Evolutionary conservation across 2,888 invertebrate genomes (phyloP), one percentile per base, ranked within the genome.

Genomic region (Acleris emargana): DNA sequence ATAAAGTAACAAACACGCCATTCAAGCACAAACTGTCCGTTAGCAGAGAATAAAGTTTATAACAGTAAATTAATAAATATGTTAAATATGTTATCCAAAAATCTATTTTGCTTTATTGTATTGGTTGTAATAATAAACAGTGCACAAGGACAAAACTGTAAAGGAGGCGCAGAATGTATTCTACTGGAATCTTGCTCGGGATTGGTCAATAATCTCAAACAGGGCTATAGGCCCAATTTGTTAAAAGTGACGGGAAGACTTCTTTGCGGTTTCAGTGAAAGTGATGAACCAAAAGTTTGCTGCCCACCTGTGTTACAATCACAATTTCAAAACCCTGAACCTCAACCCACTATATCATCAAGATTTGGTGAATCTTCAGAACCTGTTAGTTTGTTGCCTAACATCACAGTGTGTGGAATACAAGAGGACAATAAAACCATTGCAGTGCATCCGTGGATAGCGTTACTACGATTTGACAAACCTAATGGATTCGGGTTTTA

Each of bases 141-240:
- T 22, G 55, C 42, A 9, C 16, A n/a, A 0, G 22, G 7, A 0
- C 7, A 11, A 55, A 55, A 7, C n/a, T 55, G 55, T 38, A 43
- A 43, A 6, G 55, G 55, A 20, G 55, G 43, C 7, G 42, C 43
- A 7, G 43, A 42, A 43, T 55, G 55, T 22, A n/a, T 55, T 20
- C 6, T 16, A 4, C 16, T 55, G 1, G 55, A 43, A n/a, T 38
- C 18, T n/a, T 55, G 55, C n/a, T 16, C 43, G n/a, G 42, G 16
- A 9, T 6, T 55, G 4, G 9, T 38, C 38, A 43, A n/a, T n/a
- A 6, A 3, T n/a, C n/a, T 55, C 1, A 0, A 7, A n/a, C 16
- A 16, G 20, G 5, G 22, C 16, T 9, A 13, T 2, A 43, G 16
- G 9, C 9, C n/a, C 5, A 5, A 22, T 20, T 22, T 55, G n/a